Percentiles rank a stretch among this genome's conserved stretches.
These are phyloP conservation scores for Archivesica marissinica DNA, from an alignment of 1,140 invertebrate genomes.

Conservation along the genomic window DNA sequence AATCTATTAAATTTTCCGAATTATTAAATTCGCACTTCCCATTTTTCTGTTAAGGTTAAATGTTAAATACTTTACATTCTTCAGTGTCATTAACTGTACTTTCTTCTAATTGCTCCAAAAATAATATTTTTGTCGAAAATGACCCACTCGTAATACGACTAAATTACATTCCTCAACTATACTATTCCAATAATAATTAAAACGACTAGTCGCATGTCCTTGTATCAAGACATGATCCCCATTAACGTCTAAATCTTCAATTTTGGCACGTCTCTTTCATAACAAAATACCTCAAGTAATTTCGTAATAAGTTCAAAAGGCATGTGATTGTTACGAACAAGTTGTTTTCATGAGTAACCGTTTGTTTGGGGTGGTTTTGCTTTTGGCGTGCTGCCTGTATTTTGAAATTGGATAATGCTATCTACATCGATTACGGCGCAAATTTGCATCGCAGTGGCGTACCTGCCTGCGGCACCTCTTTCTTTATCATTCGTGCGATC, in stretches of 20 bases:
- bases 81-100: background rate
- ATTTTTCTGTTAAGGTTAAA: background rate
- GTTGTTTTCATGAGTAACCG: conserved; percentile 30
- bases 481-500: background rate
- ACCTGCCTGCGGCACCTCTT: background rate
- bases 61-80: background rate
- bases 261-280: background rate
- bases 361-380: background rate
- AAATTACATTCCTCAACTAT: background rate
- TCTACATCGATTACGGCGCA: background rate
- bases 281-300: background rate
- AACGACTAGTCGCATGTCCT: background rate
- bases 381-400: conserved; percentile 12
- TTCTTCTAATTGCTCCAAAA: background rate
- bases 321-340: background rate
- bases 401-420: background rate
- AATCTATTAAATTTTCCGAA: background rate
- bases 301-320: background rate
- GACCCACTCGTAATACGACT: too few species aligned
- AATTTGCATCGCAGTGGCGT: background rate
- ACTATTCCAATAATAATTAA: too few species aligned
- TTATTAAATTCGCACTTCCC: conserved; percentile 15
- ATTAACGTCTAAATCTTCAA: background rate
- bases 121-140: background rate
- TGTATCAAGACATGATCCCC: background rate